Base-by-base conservation (phyloP, 2,888 invertebrate genomes). In the Leucoma salicis region DNA sequence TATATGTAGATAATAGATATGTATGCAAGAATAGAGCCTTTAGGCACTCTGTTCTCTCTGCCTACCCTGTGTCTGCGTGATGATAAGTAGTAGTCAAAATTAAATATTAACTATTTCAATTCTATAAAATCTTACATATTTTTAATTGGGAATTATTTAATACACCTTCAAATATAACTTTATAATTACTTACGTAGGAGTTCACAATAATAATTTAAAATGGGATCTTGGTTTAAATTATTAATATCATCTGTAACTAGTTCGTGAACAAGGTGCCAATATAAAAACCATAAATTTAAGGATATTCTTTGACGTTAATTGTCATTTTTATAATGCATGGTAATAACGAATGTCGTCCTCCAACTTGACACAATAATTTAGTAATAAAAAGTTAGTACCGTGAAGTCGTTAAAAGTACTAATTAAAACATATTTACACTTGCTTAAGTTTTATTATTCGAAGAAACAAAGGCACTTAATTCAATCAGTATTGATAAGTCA, bases 391-490 rank as follows among this genome's bases (percentile, higher is more conserved):
- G 24, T 32, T 18, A 42, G 25, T 39, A 37, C 28, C 18, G 11
- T 11, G 24, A 14, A 25, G 35, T 11, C 31, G 35, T 42, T 40
- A 43, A 28, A 18, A 16, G 31, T 6, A 35, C 27, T 28, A 42
- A 46, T 47, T 46, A 42, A 51, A 35, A 8, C 16, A 14, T 39
- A 14, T 14, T 14, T 36, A n/a, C 7, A 28, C 29, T 14, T 14
- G 32, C 10, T 24, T 24, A 11, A 32, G 14, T 47, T 51, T 46
- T 39, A 44, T 34, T 14, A 14, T 35, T 27, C 11, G n/a, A 38
- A 55, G 45, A 49, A 48, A 47, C 46, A 43, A 49, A 46, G 33
- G 49, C 46, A 32, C 33, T 29, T 42, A 49, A 46, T 47, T 42
- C 37, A n/a, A n/a, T n/a, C n/a, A n/a, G n/a, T n/a, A n/a, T n/a